Evolutionary conservation across 2,113 vertebrate genomes (phyloP).

Genomic region (Cathartes aura): DNA sequence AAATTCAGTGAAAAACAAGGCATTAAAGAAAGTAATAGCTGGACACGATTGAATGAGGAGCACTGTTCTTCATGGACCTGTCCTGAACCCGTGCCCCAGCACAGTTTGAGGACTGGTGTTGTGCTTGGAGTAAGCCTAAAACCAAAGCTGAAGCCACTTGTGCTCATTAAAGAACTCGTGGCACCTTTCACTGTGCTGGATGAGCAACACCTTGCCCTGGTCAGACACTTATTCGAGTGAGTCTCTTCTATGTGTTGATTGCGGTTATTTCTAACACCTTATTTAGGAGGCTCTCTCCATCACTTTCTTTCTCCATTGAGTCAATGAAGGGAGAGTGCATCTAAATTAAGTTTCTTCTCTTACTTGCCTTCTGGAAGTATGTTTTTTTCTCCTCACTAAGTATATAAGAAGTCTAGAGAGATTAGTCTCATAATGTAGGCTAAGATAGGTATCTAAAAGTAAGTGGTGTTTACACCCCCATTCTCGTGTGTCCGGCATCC

Average conservation of each 20-base stretch:
- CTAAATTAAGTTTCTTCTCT: slow-evolving; percentile 4
- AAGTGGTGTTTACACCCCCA: not conserved
- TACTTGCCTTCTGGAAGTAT: not conserved
- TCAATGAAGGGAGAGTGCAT: not conserved
- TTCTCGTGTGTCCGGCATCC: not conserved
- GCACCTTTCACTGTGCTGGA: not conserved
- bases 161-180: not conserved
- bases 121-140: slow-evolving; percentile 54
- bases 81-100: slow-evolving; percentile 2
- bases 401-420: not conserved
- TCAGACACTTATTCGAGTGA: not conserved
- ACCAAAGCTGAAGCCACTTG: slow-evolving; percentile 35
- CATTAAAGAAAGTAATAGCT: slow-evolving; percentile 21
- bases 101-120: slow-evolving; percentile 14
- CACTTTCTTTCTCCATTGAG: slow-evolving; percentile 23
- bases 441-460: not conserved
- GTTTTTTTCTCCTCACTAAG: not conserved
- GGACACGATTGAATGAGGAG: slow-evolving; percentile 45
- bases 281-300: not conserved
- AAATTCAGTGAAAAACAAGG: slow-evolving; percentile 61
- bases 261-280: not conserved
- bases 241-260: not conserved
- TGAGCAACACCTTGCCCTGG: slow-evolving; percentile 9
- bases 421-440: not conserved
- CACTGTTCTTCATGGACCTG: slow-evolving; percentile 28